A percentile compares a stretch with the other conserved stretches of the same genome.
phyloP scores from a whole-genome alignment of 1,140 invertebrate species.

The Papilio dardanus region DNA sequence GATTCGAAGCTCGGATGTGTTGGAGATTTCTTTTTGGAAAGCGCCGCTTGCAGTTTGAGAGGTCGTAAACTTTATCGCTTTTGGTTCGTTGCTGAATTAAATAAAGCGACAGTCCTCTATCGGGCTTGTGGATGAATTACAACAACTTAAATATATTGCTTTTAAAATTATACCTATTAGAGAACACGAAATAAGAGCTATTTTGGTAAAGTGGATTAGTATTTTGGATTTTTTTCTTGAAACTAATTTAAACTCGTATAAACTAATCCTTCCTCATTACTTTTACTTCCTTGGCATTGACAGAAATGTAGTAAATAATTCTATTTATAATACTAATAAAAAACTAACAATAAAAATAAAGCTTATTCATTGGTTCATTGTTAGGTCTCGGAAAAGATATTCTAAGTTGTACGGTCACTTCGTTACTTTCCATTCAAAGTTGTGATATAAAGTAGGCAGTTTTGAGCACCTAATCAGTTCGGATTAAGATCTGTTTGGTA shows the following conservation, averaged over 20 bases:
- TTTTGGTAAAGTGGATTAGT: neutral
- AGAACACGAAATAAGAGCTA: no score
- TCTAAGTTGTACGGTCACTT: conserved; percentile 51
- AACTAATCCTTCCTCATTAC: neutral
- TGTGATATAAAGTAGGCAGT: conserved; percentile 59
- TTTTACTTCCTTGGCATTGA: neutral
- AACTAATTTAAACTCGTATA: no score
- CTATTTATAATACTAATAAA: conserved; percentile 24
- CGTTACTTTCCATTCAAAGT: conserved; percentile 69
- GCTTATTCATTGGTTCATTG: conserved; percentile 47
- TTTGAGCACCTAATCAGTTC: conserved; percentile 61
- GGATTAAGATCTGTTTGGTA: conserved; percentile 39
- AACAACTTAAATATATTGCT: neutral
- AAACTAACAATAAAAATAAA: conserved; percentile 41
- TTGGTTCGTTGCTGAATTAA: conserved; percentile 54
- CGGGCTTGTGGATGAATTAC: neutral
- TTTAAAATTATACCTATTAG: neutral
- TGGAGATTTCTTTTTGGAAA: conserved; percentile 71
- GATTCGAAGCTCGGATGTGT: conserved; percentile 51
- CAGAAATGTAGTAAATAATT: neutral
- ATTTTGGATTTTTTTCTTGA: neutral
- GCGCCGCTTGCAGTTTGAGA: conserved; percentile 64
- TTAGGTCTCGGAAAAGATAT: conserved; percentile 56
- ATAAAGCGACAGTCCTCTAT: conserved; percentile 45
- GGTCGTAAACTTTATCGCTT: conserved; percentile 75